These are phyloP conservation scores for Lagopus leucura DNA, from an alignment of 2,113 vertebrate species.

Conservation along the genomic window DNA sequence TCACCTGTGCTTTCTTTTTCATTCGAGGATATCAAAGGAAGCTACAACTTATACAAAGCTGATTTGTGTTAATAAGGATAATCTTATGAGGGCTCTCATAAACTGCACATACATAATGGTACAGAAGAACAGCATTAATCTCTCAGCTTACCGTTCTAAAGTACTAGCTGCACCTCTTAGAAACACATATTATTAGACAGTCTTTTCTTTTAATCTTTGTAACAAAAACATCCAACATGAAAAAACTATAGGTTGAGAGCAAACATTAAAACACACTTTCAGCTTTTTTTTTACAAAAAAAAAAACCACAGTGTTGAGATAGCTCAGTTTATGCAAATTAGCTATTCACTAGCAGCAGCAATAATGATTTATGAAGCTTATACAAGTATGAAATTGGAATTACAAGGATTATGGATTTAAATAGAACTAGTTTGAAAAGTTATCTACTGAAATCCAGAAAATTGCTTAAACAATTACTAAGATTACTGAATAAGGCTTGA, in stretches of 20 bases:
- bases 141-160: not conserved
- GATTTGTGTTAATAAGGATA: not conserved
- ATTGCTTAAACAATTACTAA: not conserved
- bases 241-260: not conserved
- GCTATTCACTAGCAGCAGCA: not conserved
- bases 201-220: not conserved
- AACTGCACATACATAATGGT: not conserved
- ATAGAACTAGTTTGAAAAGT: not conserved
- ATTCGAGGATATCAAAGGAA: not conserved
- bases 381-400: not conserved
- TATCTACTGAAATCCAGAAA: not conserved
- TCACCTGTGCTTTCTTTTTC: not conserved
- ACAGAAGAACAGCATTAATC: not conserved
- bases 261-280: not conserved
- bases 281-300: not conserved
- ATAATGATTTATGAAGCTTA: not conserved
- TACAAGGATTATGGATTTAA: not conserved
- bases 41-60: not conserved
- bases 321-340: not conserved
- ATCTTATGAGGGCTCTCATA: not conserved
- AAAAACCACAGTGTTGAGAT: not conserved
- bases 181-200: not conserved
- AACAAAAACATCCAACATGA: not conserved
- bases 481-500: not conserved
- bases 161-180: not conserved